Conservation (phyloP, 2,797 vertebrate species). For the Cygnus olor region DNA sequence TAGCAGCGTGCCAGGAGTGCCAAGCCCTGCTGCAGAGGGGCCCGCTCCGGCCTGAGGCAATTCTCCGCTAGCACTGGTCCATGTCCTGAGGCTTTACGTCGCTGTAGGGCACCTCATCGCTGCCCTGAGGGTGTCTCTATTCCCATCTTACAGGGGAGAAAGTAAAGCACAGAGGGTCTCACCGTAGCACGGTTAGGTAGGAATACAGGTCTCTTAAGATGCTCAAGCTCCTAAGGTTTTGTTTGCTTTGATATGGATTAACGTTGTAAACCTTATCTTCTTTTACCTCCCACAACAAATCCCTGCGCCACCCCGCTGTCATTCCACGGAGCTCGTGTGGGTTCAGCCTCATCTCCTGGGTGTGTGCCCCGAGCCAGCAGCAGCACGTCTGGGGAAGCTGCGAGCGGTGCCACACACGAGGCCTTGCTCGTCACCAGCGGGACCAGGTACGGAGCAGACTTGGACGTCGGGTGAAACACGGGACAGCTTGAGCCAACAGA, state of each 20-base stretch:
- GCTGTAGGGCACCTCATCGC: not conserved
- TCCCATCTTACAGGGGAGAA: not conserved
- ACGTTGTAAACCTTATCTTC: not conserved
- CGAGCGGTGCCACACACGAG: not conserved
- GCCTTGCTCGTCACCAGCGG: not conserved
- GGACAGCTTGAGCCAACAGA: not conserved
- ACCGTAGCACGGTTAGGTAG: not conserved
- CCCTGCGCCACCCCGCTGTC: not conserved
- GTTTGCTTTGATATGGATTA: not conserved
- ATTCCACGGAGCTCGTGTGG: not conserved
- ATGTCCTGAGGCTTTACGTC: not conserved
- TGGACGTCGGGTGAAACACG: not conserved
- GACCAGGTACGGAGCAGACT: not conserved
- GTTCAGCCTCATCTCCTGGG: not conserved
- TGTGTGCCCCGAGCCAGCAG: not conserved
- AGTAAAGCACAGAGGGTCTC: not conserved
- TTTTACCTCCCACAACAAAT: not conserved
- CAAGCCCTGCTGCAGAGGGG: not conserved
- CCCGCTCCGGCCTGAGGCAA: not conserved
- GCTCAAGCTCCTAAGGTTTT: accelerated
- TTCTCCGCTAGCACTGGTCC: not conserved
- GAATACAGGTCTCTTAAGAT: not conserved
- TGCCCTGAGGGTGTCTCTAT: not conserved
- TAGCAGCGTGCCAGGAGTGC: not conserved
- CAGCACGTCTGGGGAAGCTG: not conserved